A percentile compares a stretch with the other conserved stretches of the same genome.
Evolutionary conservation across 2,888 invertebrate species (phyloP).

Genomic region (Lasioglossum lativentre): DNA sequence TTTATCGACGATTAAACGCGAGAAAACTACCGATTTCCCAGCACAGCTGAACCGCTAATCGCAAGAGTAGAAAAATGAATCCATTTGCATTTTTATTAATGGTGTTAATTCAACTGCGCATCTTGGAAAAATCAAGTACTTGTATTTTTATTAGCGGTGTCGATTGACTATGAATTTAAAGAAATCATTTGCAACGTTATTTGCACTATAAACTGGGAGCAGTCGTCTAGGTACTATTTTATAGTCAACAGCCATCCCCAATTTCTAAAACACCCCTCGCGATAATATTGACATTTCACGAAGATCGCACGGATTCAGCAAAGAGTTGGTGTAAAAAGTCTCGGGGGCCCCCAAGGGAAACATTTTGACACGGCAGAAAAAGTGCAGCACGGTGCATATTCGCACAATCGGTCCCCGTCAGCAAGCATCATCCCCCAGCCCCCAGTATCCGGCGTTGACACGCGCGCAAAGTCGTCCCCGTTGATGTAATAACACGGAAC

Average conservation of each 20-base stretch:
- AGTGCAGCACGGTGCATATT: background rate
- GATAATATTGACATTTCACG: background rate
- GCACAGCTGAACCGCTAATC: background rate
- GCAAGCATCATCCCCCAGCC: constrained; percentile 13
- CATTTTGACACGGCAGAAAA: background rate
- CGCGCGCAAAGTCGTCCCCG: constrained; percentile 22
- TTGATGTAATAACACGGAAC: constrained; percentile 52
- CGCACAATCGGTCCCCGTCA: constrained; percentile 6
- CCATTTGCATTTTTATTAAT: too few species aligned
- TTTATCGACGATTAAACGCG: background rate
- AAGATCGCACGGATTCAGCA: background rate
- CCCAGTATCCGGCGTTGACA: constrained; percentile 11
- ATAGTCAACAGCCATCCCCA: background rate
- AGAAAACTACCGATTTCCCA: background rate
- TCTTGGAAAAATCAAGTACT: too few species aligned
- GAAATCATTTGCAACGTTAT: too few species aligned
- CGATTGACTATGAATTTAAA: too few species aligned
- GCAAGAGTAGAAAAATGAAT: background rate
- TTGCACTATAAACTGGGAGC: too few species aligned
- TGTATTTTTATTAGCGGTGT: too few species aligned
- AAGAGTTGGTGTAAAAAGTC: background rate
- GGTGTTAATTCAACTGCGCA: background rate
- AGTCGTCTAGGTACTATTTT: background rate
- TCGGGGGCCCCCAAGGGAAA: background rate
- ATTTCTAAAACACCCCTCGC: background rate